A percentile compares a stretch with the other conserved stretches of the same genome.
These are phyloP conservation scores for Phalanger gymnotis DNA, from an alignment of 2,797 vertebrate species.

Conservation along the genomic window DNA sequence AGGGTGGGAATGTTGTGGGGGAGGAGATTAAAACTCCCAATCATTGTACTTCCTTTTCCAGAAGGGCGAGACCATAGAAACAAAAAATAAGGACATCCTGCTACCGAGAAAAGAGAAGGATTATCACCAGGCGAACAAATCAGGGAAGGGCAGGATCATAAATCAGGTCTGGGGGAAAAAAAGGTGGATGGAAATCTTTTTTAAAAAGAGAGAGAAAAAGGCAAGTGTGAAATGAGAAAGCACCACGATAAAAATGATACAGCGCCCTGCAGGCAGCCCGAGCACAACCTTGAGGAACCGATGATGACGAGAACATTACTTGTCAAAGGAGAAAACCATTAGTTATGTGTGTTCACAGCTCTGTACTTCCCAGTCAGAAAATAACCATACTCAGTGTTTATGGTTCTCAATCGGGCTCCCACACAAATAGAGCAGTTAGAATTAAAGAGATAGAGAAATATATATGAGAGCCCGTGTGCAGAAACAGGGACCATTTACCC, in stretches of 20 bases:
- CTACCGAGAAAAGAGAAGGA: background rate
- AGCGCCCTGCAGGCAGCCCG: constrained; percentile 36
- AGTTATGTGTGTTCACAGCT: constrained; percentile 63
- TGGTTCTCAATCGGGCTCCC: constrained; percentile 57
- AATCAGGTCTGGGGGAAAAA: constrained; percentile 56
- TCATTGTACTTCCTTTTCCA: background rate
- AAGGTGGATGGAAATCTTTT: constrained; percentile 53
- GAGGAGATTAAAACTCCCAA: background rate
- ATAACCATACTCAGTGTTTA: constrained; percentile 60
- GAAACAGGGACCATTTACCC: background rate
- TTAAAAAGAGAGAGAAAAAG: constrained; percentile 58
- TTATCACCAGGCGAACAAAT: background rate
- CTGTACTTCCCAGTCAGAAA: constrained; percentile 73
- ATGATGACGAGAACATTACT: background rate
- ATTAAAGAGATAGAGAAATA: background rate
- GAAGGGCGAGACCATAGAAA: background rate
- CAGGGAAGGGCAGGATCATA: background rate
- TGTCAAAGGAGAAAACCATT: constrained; percentile 49
- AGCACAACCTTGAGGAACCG: constrained; percentile 68
- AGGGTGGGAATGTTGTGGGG: background rate
- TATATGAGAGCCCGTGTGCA: background rate
- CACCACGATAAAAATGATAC: constrained; percentile 62
- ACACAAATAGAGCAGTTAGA: background rate
- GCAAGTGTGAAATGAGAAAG: constrained; percentile 51
- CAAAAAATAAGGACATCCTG: background rate